phyloP scores from a whole-genome alignment of 1,140 invertebrate species.

The Mylabris phalerata region DNA sequence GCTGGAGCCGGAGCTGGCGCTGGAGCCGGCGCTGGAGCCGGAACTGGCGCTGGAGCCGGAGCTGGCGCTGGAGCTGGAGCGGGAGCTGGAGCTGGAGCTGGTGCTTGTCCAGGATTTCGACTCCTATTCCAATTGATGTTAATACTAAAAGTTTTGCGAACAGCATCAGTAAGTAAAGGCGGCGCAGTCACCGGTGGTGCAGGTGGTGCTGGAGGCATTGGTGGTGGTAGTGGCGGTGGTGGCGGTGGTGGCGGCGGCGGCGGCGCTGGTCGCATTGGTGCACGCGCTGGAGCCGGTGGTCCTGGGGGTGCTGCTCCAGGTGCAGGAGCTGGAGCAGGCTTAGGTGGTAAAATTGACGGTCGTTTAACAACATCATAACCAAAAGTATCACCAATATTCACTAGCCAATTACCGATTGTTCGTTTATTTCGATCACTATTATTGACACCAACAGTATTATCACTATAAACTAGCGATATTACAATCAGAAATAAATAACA shows the following conservation, averaged over 20 bases:
- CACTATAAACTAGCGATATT: background rate
- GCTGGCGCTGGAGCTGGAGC: slow-evolving; percentile 14
- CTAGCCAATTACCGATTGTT: slow-evolving; percentile 4
- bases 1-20: slow-evolving; percentile 1
- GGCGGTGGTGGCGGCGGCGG: slow-evolving; percentile 11
- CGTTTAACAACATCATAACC: slow-evolving; percentile 21
- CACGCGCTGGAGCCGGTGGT: background rate
- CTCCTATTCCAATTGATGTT: slow-evolving; percentile 21
- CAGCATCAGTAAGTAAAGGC: slow-evolving; percentile 7
- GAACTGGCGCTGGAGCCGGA: slow-evolving; percentile 8
- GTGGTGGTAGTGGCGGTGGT: slow-evolving; percentile 11
- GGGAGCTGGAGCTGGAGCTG: slow-evolving; percentile 6
- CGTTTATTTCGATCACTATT: slow-evolving; percentile 7
- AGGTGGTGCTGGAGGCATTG: slow-evolving; percentile 12
- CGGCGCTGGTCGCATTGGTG: background rate
- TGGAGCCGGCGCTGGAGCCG: slow-evolving; percentile 1
- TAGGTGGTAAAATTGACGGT: slow-evolving; percentile 14
- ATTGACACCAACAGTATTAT: background rate
- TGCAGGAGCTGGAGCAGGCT: slow-evolving; percentile 4
- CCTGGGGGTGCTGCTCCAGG: background rate
- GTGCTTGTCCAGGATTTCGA: background rate
- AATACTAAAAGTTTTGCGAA: slow-evolving; percentile 7
- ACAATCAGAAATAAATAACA: slow-evolving; percentile 2
- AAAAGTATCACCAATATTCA: slow-evolving; percentile 13
- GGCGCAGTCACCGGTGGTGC: slow-evolving; percentile 11